Conservation (phyloP, 2,888 invertebrate species). For the Amphipoea oculea region DNA sequence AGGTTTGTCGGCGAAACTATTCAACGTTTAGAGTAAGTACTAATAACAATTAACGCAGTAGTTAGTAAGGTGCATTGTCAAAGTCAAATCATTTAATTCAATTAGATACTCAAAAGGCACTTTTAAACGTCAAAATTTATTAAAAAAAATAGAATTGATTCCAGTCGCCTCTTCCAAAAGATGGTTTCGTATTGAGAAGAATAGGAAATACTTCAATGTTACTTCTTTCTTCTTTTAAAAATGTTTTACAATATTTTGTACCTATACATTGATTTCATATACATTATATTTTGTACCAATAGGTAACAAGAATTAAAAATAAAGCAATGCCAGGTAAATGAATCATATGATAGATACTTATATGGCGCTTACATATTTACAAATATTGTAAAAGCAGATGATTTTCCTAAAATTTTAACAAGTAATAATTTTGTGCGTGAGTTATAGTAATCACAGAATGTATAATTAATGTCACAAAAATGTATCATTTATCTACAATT, state of each 20-base stretch:
- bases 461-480: no score
- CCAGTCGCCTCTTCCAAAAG: not conserved
- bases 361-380: not conserved
- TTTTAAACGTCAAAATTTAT: not conserved
- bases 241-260: not conserved
- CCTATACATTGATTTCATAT: not conserved
- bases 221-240: no score
- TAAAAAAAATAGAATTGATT: not conserved
- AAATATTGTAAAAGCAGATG: not conserved
- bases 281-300: no score
- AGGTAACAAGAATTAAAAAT: not conserved
- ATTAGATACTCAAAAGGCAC: not conserved
- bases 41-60: constrained; percentile 18
- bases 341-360: not conserved
- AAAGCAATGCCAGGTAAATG: not conserved
- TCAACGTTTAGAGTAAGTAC: constrained; percentile 10
- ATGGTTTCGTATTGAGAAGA: not conserved
- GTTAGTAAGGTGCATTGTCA: not conserved
- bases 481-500: no score
- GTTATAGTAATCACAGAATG: no score
- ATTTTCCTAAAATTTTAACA: no score
- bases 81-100: not conserved
- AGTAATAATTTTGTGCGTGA: no score
- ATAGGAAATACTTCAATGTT: no score
- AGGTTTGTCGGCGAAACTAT: not conserved